Conservation (phyloP, 2,113 vertebrate species). For the Passer montanus region DNA sequence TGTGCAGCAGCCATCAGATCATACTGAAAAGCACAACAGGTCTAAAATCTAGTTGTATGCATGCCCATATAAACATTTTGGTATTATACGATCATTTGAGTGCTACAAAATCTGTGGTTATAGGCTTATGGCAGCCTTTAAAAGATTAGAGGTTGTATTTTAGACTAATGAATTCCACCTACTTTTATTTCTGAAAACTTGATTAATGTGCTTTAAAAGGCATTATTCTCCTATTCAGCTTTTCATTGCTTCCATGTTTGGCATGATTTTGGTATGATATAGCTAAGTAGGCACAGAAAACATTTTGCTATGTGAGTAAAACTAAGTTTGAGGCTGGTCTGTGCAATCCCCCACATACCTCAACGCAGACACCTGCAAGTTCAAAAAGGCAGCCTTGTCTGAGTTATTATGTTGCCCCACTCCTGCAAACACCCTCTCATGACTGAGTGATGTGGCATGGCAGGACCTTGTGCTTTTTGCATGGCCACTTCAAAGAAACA, state of each 20-base stretch:
- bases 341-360: not conserved
- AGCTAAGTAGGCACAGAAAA: not conserved
- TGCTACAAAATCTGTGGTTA: not conserved
- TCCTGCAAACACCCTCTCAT: not conserved
- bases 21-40: constrained; percentile 23
- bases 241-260: constrained; percentile 2
- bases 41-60: not conserved
- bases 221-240: not conserved
- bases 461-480: not conserved
- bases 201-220: not conserved
- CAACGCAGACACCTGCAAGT: not conserved
- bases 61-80: constrained; percentile 24
- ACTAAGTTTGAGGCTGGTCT: not conserved
- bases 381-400: constrained; percentile 6
- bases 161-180: not conserved
- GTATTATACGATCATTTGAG: not conserved
- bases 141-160: not conserved
- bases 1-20: constrained; percentile 22
- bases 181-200: not conserved
- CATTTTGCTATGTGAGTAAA: not conserved
- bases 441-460: not conserved
- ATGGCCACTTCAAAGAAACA: not conserved
- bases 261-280: not conserved
- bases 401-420: not conserved
- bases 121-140: not conserved